phyloP scores from a whole-genome alignment of 2,113 vertebrate species.

The Hassar affinis region DNA sequence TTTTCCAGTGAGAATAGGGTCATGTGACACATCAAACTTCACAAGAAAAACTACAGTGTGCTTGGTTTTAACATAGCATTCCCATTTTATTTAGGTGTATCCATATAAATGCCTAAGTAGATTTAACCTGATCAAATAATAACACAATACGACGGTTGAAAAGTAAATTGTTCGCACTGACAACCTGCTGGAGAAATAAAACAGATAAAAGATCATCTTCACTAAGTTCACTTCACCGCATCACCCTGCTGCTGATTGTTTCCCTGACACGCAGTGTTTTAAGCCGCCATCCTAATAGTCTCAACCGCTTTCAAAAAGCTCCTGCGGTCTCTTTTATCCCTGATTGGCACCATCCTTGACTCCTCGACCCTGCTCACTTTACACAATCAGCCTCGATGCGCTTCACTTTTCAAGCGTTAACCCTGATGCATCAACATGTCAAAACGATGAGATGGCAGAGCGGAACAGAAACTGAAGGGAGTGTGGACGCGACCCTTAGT shows the following conservation, averaged over 20 bases:
- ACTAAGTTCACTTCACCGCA: background rate
- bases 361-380: constrained; percentile 25
- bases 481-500: constrained; percentile 59
- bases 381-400: constrained; percentile 18
- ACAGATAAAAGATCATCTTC: background rate
- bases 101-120: too few species aligned
- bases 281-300: background rate
- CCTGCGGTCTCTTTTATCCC: background rate
- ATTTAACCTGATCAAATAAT: too few species aligned
- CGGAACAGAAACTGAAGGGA: constrained; percentile 62
- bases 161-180: background rate
- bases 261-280: background rate
- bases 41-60: too few species aligned
- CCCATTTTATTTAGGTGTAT: too few species aligned
- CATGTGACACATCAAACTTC: too few species aligned
- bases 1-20: too few species aligned
- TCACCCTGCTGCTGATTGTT: background rate
- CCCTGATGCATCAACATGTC: constrained; percentile 60
- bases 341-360: background rate
- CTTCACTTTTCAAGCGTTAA: constrained; percentile 34
- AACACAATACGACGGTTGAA: too few species aligned
- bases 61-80: too few species aligned
- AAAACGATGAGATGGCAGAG: constrained; percentile 60
- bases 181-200: background rate
- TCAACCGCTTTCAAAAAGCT: background rate